These are phyloP conservation scores for Rhea pennata DNA, from an alignment of 2,113 vertebrate species.

Conservation along the genomic window DNA sequence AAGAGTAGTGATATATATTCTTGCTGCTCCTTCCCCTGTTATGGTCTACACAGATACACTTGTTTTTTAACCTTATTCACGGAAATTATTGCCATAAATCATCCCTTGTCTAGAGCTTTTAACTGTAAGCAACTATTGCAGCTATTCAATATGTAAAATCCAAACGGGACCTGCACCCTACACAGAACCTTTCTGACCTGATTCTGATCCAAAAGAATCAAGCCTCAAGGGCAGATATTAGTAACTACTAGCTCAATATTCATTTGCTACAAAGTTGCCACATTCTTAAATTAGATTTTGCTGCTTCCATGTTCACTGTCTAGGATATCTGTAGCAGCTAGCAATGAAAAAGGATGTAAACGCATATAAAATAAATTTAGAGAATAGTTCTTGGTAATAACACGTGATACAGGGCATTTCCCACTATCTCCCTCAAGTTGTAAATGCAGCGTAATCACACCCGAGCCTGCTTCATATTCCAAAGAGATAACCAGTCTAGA, in stretches of 20 bases:
- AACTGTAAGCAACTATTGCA: background rate
- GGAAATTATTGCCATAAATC: background rate
- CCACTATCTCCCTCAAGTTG: background rate
- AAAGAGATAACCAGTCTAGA: background rate
- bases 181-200: background rate
- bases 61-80: background rate
- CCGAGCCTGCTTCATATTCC: background rate
- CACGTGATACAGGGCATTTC: background rate
- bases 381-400: background rate
- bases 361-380: background rate
- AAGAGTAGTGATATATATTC: background rate
- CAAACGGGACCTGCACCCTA: background rate
- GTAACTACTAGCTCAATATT: background rate
- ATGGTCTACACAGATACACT: background rate
- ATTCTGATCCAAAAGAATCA: background rate
- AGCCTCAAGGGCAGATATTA: background rate
- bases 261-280: background rate
- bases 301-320: background rate
- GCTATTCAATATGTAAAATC: background rate
- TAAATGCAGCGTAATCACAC: background rate
- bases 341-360: background rate
- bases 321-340: background rate
- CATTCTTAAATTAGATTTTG: background rate
- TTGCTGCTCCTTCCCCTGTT: background rate
- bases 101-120: background rate